Percentiles rank a stretch among this genome's conserved stretches.
These are phyloP conservation scores for Heterochromis multidens DNA, from an alignment of 2,113 vertebrate genomes.

Conservation along the genomic window DNA sequence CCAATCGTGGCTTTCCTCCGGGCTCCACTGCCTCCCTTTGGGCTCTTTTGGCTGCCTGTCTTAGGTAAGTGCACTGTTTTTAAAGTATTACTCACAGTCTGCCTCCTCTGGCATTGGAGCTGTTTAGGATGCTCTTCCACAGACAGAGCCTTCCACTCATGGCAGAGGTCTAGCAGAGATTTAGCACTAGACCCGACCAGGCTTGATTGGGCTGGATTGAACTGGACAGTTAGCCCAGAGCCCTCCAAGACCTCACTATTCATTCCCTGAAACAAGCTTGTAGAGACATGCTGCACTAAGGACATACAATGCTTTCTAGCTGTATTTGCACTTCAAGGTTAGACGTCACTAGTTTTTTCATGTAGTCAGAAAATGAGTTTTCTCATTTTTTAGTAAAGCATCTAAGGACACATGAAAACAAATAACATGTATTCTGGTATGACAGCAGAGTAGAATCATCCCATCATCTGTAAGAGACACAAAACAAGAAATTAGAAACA, in stretches of 20 bases:
- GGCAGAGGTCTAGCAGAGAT: background rate
- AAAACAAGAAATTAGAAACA: background rate
- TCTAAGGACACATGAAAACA: background rate
- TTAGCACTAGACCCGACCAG: background rate
- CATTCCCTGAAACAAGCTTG: background rate
- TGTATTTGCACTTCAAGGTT: background rate
- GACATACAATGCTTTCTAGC: background rate
- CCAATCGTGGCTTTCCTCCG: background rate
- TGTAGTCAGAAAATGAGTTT: background rate
- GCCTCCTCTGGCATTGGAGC: slow-evolving; percentile 9
- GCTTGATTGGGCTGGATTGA: background rate
- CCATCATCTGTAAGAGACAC: background rate
- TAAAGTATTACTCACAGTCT: slow-evolving; percentile 48
- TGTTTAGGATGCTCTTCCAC: slow-evolving; percentile 13
- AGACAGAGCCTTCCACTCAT: background rate
- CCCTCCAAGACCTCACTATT: background rate
- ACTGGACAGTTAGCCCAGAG: background rate
- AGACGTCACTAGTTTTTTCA: background rate
- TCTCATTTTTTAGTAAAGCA: background rate
- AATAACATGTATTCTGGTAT: background rate
- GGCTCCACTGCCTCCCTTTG: background rate
- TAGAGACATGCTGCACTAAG: background rate
- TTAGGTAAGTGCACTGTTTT: slow-evolving; percentile 68
- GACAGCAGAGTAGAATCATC: background rate
- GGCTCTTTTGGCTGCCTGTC: slow-evolving; percentile 6